Percentiles rank a stretch among this genome's conserved stretches.
These are phyloP conservation scores for Pheosia tremula DNA, from an alignment of 2,888 invertebrate species.

Conservation along the genomic window DNA sequence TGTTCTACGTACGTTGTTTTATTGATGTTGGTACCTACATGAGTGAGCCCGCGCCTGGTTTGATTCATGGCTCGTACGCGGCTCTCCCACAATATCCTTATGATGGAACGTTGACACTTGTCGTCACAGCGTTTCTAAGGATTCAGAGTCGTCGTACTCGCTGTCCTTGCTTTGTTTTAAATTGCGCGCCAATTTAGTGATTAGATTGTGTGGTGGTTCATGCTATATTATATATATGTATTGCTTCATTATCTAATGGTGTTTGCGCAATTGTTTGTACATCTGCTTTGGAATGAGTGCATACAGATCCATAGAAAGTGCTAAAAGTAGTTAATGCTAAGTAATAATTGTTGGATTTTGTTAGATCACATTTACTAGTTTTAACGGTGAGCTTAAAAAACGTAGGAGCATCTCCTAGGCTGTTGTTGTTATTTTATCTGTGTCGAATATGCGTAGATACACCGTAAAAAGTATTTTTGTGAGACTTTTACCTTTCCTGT, in stretches of 20 bases:
- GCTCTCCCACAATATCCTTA: conserved; percentile 29
- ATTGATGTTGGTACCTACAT: conserved; percentile 21
- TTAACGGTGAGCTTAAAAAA: no score
- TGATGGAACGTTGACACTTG: conserved; percentile 38
- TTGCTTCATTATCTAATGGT: no score
- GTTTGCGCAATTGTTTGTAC: neutral
- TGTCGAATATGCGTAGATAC: neutral
- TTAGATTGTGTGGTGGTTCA: conserved; percentile 21
- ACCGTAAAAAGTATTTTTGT: neutral
- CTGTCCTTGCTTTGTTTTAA: conserved; percentile 38
- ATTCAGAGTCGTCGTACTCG: conserved; percentile 32
- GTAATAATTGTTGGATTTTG: no score
- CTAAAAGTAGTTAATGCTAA: neutral
- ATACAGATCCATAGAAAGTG: neutral
- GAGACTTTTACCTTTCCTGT: neutral
- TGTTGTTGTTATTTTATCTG: neutral
- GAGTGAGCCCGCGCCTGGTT: conserved; percentile 7
- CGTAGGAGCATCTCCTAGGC: neutral
- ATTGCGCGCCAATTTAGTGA: conserved; percentile 20
- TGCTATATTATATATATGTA: neutral
- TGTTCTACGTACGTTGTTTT: conserved; percentile 26
- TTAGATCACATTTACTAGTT: no score
- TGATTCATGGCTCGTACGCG: conserved; percentile 8
- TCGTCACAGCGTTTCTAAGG: conserved; percentile 37
- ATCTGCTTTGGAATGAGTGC: neutral